Conservation (phyloP, 2,888 invertebrate species). For the Thera britannica region DNA sequence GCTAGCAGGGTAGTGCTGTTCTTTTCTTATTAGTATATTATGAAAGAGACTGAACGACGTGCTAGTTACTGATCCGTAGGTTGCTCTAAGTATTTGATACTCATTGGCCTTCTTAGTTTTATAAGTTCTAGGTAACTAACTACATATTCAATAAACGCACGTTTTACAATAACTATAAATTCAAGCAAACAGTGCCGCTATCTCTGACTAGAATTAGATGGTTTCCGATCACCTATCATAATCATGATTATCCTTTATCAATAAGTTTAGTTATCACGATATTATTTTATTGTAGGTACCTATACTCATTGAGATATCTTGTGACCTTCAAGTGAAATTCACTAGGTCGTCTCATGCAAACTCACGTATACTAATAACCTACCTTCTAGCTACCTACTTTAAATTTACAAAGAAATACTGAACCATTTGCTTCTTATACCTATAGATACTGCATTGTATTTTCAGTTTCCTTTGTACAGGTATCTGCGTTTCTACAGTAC, state of each 20-base stretch:
- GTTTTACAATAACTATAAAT: background rate
- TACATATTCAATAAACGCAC: background rate
- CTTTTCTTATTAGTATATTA: too few relatives aligned
- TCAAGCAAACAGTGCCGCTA: conserved; percentile 21
- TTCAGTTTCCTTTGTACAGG: too few relatives aligned
- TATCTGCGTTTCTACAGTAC: too few relatives aligned
- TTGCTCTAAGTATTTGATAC: too few relatives aligned
- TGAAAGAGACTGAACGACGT: background rate
- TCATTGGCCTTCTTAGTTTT: too few relatives aligned
- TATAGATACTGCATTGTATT: too few relatives aligned
- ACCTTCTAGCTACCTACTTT: background rate
- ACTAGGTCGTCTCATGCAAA: conserved; percentile 18
- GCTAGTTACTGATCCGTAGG: background rate
- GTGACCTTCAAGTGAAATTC: conserved; percentile 19
- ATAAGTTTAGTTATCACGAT: conserved; percentile 22
- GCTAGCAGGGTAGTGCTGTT: too few relatives aligned
- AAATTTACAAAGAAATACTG: background rate
- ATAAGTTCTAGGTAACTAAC: background rate
- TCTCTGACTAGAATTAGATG: conserved; percentile 10
- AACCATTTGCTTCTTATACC: too few relatives aligned
- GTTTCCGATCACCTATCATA: conserved; percentile 19
- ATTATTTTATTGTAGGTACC: conserved; percentile 25
- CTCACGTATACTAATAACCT: background rate
- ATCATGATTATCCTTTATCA: conserved; percentile 18
- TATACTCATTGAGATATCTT: conserved; percentile 13